Base-by-base conservation (phyloP, 2,797 vertebrate genomes). In the Melanotaenia boesemani region DNA sequence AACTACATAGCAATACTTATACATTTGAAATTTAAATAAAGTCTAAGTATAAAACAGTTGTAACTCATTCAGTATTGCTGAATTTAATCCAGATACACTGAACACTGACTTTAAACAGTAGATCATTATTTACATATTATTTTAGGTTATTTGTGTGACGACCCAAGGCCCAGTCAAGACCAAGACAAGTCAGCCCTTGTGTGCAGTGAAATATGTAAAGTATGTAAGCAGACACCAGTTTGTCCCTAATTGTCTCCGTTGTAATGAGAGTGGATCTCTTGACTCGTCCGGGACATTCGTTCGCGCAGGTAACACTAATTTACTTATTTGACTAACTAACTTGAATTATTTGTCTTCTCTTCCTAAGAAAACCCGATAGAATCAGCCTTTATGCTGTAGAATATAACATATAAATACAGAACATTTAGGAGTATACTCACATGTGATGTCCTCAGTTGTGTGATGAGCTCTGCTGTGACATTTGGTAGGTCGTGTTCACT, bases 381-480 rank as follows among this genome's bases (percentile, higher is more conserved):
- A 80, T 67, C 58, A 39, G 10, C 60, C 32, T 11, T 6, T 11
- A n/a, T 55, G 11, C 15, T 36, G 7, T 9, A 60, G 13, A 62
- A 66, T 1, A 37, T n/a, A 5, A 10, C 56, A 26, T 15, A 52
- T 26, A 37, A 4, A 0, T 1, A 63, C 3, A 63, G 61, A 60
- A 15, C 30, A 63, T 78, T 69, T 22, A 66, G 28, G 16, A 68
- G 79, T 88, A n/a, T 50, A 91, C 91, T 92, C 68, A 92, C 91
- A 63, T 81, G 71, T 59, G 91, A 86, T 87, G 89, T 77, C 80
- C n/a, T 89, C 90, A 76, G 83, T 44, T 74, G 62, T 55, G 85
- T 72, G 62, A 78, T 78, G 81, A 69, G 73, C 77, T 78, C 76
- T 81, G 81, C 63, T 91, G 74, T 92, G 90, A 91, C 86, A 89